phyloP scores from a whole-genome alignment of 2,888 invertebrate species.

The Hirtodrosophila alboralis region DNA sequence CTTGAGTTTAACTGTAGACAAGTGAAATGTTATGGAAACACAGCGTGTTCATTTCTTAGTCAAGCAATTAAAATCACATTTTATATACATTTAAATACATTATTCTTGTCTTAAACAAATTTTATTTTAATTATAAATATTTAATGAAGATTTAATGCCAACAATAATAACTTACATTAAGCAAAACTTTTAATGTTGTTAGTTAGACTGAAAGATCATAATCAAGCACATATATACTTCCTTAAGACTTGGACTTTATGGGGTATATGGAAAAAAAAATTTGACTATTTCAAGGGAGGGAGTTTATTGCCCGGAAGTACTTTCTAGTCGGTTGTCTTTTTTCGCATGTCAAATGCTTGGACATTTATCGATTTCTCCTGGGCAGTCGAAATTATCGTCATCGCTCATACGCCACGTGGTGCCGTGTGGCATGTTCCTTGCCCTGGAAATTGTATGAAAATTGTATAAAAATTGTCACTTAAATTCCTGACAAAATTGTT shows the following conservation, averaged over 20 bases:
- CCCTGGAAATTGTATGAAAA: slow-evolving; percentile 45
- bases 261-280: slow-evolving; percentile 1
- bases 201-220: no score
- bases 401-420: slow-evolving; percentile 68
- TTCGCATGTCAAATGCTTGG: slow-evolving; percentile 34
- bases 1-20: no score
- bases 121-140: no score
- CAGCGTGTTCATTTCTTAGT: no score
- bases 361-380: slow-evolving; percentile 61
- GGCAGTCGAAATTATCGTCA: slow-evolving; percentile 50
- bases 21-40: no score
- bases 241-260: neutral
- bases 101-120: no score
- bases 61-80: no score
- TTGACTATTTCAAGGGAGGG: neutral
- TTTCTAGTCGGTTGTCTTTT: slow-evolving; percentile 28
- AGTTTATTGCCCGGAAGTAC: slow-evolving; percentile 28
- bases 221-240: no score
- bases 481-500: slow-evolving; percentile 62
- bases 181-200: no score
- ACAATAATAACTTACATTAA: no score
- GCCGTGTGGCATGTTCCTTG: slow-evolving; percentile 9
- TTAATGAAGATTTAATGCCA: no score
- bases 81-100: no score
- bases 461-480: slow-evolving; percentile 75